Evolutionary conservation across 1,140 invertebrate species (phyloP), one percentile per base, ranked within the genome.

Genomic region (Cecropterus lyciades): DNA sequence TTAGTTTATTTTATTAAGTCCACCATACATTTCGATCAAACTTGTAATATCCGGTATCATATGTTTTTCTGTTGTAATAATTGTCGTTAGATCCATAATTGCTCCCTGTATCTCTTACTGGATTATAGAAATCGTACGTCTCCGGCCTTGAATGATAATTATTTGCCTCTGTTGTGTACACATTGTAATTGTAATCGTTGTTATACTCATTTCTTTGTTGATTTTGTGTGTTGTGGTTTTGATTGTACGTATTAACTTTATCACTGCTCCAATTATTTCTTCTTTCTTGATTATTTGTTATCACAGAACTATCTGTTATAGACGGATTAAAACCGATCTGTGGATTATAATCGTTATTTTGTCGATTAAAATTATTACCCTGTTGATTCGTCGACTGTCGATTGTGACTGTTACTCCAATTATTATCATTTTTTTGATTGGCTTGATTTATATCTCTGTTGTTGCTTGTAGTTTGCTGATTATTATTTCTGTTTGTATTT

Each of bases 1-100:
- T n/a, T n/a, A 24, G 20, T 5, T 24, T 3, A 5, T 33, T 3
- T 33, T 33, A 37, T 20, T 57, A 69, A 8, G 66, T 69, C 69
- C 73, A 75, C 73, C 73, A 75, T 3, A 64, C 16, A 11, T 65
- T 67, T 10, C 59, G 40, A 40, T 66, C 64, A 43, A 7, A 8
- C 15, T 33, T 65, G 16, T 70, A 30, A 40, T 62, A 70, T 8
- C 16, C 14, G 0, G 24, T 9, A 9, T 30, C 49, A n/a, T 52
- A 52, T 33, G 33, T 53, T 4, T 53, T 15, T 30, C 42, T 57
- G 20, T 57, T 57, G 24, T 45, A 45, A 57, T 59, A 46, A 15
- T 59, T 59, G 33, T 45, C 46, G 16, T 45, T 46, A 2, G 20
- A n/a, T 11, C 13, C 43, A 17, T 46, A 48, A 59, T 59, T 59